Evolutionary conservation across 2,797 vertebrate genomes (phyloP), one percentile per base, ranked within the genome.

Genomic region (Amphiprion clarkii): DNA sequence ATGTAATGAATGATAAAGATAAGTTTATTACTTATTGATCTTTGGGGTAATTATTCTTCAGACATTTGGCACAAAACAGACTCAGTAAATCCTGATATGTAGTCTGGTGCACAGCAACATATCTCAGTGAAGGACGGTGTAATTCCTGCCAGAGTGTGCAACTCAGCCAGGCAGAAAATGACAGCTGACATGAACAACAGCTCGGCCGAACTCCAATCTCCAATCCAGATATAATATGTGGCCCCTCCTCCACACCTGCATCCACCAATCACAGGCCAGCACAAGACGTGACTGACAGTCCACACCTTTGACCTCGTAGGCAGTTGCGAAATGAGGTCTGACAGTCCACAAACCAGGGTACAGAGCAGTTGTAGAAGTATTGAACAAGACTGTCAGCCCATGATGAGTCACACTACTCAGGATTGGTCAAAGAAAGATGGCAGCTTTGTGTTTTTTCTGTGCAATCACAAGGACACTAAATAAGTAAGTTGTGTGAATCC

Each of bases 251-350:
- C 36, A 53, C 49, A 25, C 54, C 21, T 31, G 2, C 29, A 23
- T 19, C 42, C 58, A 53, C 76, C 65, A 74, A 80, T 81, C 67
- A 46, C 13, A 9, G 29, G 10, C 44, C 54, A 16, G 5, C 29
- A 46, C n/a, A 62, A 49, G 54, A 39, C 25, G 14, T 1, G 53
- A 72, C 29, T 11, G 55, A 53, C 67, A 44, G 70, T 33, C 44
- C 36, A 19, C 17, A 4, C 29, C 46, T 82, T 71, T 69, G 66
- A 71, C 66, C 46, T 23, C 11, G 6, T 40, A 25, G 51, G 39
- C 70, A 59, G 27, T 80, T 67, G 63, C 9, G 53, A 67, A 78
- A 77, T 14, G 0, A 46, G 27, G 51, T 63, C 74, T 76, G 68
- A 70, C 57, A 61, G 42, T 59, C 51, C 39, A 21, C 48, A 69